A percentile compares a stretch with the other conserved stretches of the same genome.
Evolutionary conservation across 2,888 invertebrate genomes (phyloP).

Genomic region (Rhingia campestris): DNA sequence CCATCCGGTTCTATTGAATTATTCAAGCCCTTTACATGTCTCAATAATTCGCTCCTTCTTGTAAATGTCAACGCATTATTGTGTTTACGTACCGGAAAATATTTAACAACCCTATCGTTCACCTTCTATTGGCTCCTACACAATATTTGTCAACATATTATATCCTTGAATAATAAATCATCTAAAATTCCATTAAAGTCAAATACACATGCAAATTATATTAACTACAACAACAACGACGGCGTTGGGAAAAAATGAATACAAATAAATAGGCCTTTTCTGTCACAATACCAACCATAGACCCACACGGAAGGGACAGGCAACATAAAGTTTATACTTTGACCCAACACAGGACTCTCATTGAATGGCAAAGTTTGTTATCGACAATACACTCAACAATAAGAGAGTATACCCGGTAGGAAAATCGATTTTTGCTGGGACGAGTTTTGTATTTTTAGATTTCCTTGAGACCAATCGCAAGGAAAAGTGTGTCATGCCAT

Average conservation of each 20-base stretch:
- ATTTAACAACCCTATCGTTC: slow-evolving; percentile 19
- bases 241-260: neutral
- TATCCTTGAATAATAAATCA: slow-evolving; percentile 61
- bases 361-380: slow-evolving; percentile 45
- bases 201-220: slow-evolving; percentile 58
- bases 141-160: slow-evolving; percentile 54
- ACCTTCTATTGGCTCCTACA: slow-evolving; percentile 37
- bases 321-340: slow-evolving; percentile 57
- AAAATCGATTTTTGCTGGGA: slow-evolving; percentile 62
- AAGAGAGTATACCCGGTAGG: neutral
- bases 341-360: slow-evolving; percentile 53
- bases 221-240: slow-evolving; percentile 24
- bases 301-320: slow-evolving; percentile 3
- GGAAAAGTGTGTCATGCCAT: slow-evolving; percentile 37
- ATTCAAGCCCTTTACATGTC: neutral
- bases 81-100: slow-evolving; percentile 1
- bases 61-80: neutral
- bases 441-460: slow-evolving; percentile 62
- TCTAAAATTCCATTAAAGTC: slow-evolving; percentile 54
- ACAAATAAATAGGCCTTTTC: slow-evolving; percentile 20
- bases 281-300: neutral
- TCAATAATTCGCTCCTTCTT: neutral
- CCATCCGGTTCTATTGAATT: slow-evolving; percentile 21
- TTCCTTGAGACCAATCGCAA: slow-evolving; percentile 40
- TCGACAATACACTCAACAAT: slow-evolving; percentile 18